Evolutionary conservation across 2,113 vertebrate genomes (phyloP), one percentile per base, ranked within the genome.

Genomic region (Perccottus glenii): DNA sequence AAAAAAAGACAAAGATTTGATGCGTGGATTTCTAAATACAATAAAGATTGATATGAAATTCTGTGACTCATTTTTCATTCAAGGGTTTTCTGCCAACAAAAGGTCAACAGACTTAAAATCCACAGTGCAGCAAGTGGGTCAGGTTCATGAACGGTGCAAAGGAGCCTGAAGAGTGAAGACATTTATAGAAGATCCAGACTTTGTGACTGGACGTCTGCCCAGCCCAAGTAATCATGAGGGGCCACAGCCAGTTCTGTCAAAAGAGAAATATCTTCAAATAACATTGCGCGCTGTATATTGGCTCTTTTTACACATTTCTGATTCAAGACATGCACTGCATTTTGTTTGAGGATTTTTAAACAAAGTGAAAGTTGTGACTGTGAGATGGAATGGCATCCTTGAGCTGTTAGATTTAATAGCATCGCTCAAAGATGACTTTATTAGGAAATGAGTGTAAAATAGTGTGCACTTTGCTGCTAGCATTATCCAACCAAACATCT

Each of bases 31-130:
- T 93, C 91, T 93, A 94, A 93, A 82, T 90, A 92, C 91, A 93
- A 93, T 93, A 93, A 93, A 94, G 90, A 93, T 93, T 94, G 90
- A 91, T 94, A 93, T 92, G 89, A 91, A 92, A 88, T 93, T 91
- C 57, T 69, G 62, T 63, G 73, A 60, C 50, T 76, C 52, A 47
- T 73, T 68, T 35, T 52, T 52, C 36, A 65, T 44, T 33, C 43
- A 32, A 9, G 5, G 56, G 10, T 40, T 43, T n/a, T 44, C 6
- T 45, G 11, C 6, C 43, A n/a, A 58, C 19, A 15, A 33, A 19
- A 27, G 1, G 36, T 32, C 9, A 3, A 5, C 33, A 33, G 55
- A 51, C 55, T 11, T 11, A 19, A 48, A 56, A 16, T 57, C 27
- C 58, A 4, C 0, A 1, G 2, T 42, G 9, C 16, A 42, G 35